These are phyloP conservation scores for Prochilodus magdalenae DNA, from an alignment of 2,113 vertebrate genomes.

Conservation along the genomic window DNA sequence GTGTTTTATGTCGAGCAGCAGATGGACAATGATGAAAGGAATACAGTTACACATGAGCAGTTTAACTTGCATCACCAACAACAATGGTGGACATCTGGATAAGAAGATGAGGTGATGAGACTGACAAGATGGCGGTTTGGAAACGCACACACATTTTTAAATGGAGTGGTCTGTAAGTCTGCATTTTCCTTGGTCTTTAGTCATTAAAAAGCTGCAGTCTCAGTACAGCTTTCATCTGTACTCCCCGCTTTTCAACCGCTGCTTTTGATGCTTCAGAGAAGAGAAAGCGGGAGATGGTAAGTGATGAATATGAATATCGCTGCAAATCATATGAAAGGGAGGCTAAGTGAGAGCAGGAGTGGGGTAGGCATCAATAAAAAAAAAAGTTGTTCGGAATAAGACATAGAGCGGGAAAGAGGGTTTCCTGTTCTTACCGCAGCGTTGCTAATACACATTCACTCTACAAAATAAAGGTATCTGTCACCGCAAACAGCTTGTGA, in stretches of 20 bases:
- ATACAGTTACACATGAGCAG: background rate
- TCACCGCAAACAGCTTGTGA: too few relatives aligned
- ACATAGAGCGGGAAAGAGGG: background rate
- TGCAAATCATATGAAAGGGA: conserved; percentile 29
- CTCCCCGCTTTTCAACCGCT: background rate
- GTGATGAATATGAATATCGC: conserved; percentile 21
- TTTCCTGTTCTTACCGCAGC: background rate
- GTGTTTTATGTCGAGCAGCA: background rate
- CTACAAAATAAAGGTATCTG: too few relatives aligned
- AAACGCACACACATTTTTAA: background rate
- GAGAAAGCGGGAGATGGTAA: conserved; percentile 10
- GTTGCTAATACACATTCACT: background rate
- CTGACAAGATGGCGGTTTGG: background rate
- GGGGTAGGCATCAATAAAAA: conserved; percentile 4
- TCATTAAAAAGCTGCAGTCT: conserved; percentile 11
- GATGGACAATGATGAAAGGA: conserved; percentile 6
- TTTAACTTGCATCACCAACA: conserved; percentile 7
- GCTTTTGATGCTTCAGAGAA: conserved; percentile 39
- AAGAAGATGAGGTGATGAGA: background rate
- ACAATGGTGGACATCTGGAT: conserved; percentile 10
- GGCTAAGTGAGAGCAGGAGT: conserved; percentile 19
- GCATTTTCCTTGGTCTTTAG: conserved; percentile 10
- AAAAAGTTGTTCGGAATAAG: background rate
- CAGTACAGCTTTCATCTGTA: conserved; percentile 27
- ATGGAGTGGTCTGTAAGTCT: background rate